Base-by-base conservation (phyloP, 2,888 invertebrate species). In the Brachyptera risi region DNA sequence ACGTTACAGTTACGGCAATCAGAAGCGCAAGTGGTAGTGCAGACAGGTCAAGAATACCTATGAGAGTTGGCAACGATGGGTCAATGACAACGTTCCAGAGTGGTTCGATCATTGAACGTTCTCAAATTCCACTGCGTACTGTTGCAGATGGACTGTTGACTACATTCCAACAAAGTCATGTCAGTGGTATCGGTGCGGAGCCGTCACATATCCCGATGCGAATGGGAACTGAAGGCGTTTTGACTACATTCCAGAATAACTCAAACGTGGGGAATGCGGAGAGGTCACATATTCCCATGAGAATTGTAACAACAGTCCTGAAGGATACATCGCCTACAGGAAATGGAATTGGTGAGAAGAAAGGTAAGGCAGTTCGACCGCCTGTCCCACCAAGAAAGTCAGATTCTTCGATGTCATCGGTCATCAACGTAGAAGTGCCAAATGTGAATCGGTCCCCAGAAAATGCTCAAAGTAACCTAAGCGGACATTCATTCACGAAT, bases 331-430 rank as follows among this genome's bases (percentile, higher is more conserved):
- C 54, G 19, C 37, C 54, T 17, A 26, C 59, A 3, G 59, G 31
- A 15, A 50, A 54, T 42, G 38, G 50, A 11, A 56, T 58, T 26
- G 49, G 58, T 13, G 62, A 60, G 21, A 56, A 56, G 26, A 75
- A 75, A 38, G 72, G 73, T 0, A 75, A 74, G 62, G 58, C 70
- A 4, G 68, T 66, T 13, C 61, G 79, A 56, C 79, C 80, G 1
- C 79, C 80, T 0, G 75, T 79, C 19, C 78, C 79, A 1, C 79
- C 80, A 0, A 71, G 78, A 62, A 75, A 77, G 64, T 73, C 73
- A 3, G 77, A 77, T 35, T 69, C 69, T 1, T 70, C 75, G 11
- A 38, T 40, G 47, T 61, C 56, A 17, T 61, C 50, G 31, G 61
- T 60, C 50, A 47, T 27, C 13, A 57, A 58, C 31, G 54, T 57